These are phyloP conservation scores for Falco naumanni DNA, from an alignment of 2,797 vertebrate species.

Conservation along the genomic window DNA sequence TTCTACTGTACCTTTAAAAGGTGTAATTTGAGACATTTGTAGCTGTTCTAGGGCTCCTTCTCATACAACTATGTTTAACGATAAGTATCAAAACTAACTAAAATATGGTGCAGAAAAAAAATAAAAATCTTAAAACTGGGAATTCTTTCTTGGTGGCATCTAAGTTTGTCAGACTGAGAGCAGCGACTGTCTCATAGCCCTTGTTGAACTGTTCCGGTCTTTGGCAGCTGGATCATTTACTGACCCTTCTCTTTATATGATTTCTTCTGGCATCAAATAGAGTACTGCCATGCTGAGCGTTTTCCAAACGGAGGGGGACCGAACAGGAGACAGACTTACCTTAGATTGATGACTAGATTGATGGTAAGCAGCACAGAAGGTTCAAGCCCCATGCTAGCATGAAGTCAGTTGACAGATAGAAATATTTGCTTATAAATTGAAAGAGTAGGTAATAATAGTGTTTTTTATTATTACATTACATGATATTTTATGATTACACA, in stretches of 20 bases:
- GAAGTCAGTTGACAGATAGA: conserved; percentile 51
- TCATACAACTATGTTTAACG: not conserved
- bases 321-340: not conserved
- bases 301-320: not conserved
- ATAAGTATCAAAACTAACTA: not conserved
- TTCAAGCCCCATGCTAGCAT: conserved; percentile 6
- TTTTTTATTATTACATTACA: conserved; percentile 59
- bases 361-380: not conserved
- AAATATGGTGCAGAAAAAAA: not conserved
- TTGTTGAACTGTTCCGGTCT: not conserved
- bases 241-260: not conserved
- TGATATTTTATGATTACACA: conserved; percentile 64
- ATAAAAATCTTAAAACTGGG: not conserved
- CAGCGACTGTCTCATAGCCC: not conserved
- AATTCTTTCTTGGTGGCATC: not conserved
- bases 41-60: not conserved
- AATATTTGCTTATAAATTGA: conserved; percentile 64
- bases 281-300: not conserved
- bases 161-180: not conserved
- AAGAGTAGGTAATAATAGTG: conserved; percentile 64
- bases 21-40: not conserved
- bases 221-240: conserved; percentile 3
- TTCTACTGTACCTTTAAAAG: not conserved
- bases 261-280: conserved; percentile 47
- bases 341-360: not conserved